Base-by-base conservation (phyloP, 1,140 invertebrate species). In the Popillia japonica region DNA sequence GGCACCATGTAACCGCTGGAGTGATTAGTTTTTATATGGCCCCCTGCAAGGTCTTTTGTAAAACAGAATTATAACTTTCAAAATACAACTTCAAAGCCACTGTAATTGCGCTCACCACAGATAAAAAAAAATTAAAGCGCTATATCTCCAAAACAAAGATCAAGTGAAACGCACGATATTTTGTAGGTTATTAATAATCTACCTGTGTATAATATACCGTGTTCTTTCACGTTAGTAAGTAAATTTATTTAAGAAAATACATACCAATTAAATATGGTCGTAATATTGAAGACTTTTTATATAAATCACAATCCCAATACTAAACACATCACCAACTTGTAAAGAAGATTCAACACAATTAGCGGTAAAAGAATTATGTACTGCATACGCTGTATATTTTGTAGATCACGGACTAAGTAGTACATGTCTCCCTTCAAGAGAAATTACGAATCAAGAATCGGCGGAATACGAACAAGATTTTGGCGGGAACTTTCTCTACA, bases 341-440 rank as follows among this genome's bases (percentile, higher is more conserved):
- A 55, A 55, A 2, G 14, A n/a, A n/a, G 6, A 55, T 2, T 34
- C 27, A 34, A 34, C 27, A 34, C 27, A 55, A 55, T n/a, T 55
- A 14, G 48, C 48, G 48, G 0, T 27, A 68, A 14, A 14, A 48
- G 44, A 48, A 48, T 14, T 48, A 48, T 2, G 10, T 14, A 48
- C 44, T 17, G 44, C 8, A 48, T 48, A 48, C 6, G 10, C n/a
- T 22, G 61, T 22, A 68, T 27, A 34, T 27, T 14, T 68, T 68
- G 61, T 68, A 34, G 61, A 23, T 11, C 61, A 14, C 22, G 11
- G 22, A 17, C 61, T 22, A 68, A 68, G 61, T 68, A 68, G 61
- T 68, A 68, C 61, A 68, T 34, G 11, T 27, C 61, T 68, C 61
- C 6, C 61, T 27, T 17, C 8, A 68, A 68, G 61, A 68, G 61